These are phyloP conservation scores for Oscarella lobularis DNA, from an alignment of 37 sponge, comb jelly and placozoan genomes.

Conservation along the genomic window DNA sequence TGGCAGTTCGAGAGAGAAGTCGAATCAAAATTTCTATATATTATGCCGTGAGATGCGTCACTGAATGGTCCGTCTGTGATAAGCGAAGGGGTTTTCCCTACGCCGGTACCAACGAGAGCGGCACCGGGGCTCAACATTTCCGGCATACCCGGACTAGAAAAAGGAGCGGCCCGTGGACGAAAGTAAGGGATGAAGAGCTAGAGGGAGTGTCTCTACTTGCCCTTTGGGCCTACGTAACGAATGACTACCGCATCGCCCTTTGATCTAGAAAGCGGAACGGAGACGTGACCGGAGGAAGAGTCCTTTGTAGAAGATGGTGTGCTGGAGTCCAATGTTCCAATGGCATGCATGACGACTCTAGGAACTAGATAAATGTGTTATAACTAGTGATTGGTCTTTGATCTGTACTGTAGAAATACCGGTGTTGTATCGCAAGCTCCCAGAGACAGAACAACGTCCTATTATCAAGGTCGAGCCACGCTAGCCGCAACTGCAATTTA, in stretches of 20 bases:
- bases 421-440: constrained; percentile 68
- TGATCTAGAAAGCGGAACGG: constrained; percentile 25
- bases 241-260: constrained; percentile 53
- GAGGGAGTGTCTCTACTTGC: constrained; percentile 26
- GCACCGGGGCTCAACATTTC: constrained; percentile 66
- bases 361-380: constrained; percentile 28
- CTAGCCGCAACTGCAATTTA: too few relatives aligned
- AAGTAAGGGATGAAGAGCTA: background rate
- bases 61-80: constrained; percentile 63
- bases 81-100: constrained; percentile 41
- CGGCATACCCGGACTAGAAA: constrained; percentile 65
- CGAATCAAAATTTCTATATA: background rate
- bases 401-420: constrained; percentile 2
- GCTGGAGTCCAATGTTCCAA: constrained; percentile 34
- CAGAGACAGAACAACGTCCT: constrained; percentile 26
- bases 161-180: too few relatives aligned
- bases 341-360: constrained; percentile 53
- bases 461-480: too few relatives aligned
- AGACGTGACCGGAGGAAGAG: too few relatives aligned
- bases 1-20: background rate
- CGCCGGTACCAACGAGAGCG: constrained; percentile 55
- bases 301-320: background rate
- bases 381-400: background rate
- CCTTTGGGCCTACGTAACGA: constrained; percentile 60
- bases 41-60: constrained; percentile 58